Percentiles rank a stretch among this genome's conserved stretches.
phyloP scores from a whole-genome alignment of 2,888 invertebrate species.

The Tenthredo notha region DNA sequence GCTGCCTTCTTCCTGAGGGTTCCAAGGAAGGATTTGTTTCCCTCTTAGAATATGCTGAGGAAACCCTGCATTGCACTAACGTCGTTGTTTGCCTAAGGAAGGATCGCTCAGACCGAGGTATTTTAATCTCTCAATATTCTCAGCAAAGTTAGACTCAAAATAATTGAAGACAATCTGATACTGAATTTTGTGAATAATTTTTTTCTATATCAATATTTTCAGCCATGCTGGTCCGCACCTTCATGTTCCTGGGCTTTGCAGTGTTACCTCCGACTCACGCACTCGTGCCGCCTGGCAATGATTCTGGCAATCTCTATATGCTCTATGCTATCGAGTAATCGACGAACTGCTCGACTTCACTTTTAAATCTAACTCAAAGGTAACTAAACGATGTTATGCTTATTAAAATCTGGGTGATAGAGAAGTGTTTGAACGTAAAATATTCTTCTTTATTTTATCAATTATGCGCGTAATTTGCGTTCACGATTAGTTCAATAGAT shows the following conservation, averaged over 20 bases:
- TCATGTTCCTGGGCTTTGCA: constrained; percentile 98
- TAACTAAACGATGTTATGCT: constrained; percentile 58
- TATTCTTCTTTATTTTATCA: neutral
- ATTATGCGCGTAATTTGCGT: neutral
- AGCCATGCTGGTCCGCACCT: constrained; percentile 94
- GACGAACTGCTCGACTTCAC: constrained; percentile 64
- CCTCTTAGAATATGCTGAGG: constrained; percentile 97
- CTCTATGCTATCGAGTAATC: constrained; percentile 80
- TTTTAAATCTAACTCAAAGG: constrained; percentile 74
- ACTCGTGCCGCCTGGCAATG: constrained; percentile 85
- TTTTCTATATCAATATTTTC: constrained; percentile 61
- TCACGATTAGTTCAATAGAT: neutral
- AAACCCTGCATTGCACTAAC: constrained; percentile 90
- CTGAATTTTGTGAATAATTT: neutral
- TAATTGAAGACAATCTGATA: neutral
- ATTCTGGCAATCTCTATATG: constrained; percentile 84
- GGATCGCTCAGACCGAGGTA: constrained; percentile 89
- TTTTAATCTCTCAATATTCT: neutral
- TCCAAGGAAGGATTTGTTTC: constrained; percentile 97
- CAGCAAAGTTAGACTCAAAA: neutral
- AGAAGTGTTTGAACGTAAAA: neutral
- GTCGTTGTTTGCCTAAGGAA: constrained; percentile 91
- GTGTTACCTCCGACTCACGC: constrained; percentile 91
- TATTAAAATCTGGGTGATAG: neutral
- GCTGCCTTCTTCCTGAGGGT: constrained; percentile 91